Base-by-base conservation (phyloP, 2,113 vertebrate species). In the Larimichthys crocea region DNA sequence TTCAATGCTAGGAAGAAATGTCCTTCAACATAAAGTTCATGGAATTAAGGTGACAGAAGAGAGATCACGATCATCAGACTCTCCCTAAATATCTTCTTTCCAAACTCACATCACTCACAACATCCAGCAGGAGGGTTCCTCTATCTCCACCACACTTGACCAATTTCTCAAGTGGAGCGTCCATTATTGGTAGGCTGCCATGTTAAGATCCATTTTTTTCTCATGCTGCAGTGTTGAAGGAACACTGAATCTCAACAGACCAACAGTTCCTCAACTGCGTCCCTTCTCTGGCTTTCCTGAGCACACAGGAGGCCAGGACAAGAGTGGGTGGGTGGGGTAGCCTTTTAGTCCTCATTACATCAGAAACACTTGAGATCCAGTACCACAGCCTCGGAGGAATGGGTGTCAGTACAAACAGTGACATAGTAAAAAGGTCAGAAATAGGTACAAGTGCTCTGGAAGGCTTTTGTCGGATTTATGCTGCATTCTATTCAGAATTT, bases 11-110 rank as follows among this genome's bases (percentile, higher is more conserved):
- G 44, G 60, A 52, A 75, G 66, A 74, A 31, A 66, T 49, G 57
- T 82, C 84, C 63, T 87, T 87, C 70, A 75, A 79, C 70, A 63
- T 56, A 31, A 44, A 80, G 67, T 82, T 52, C 74, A 62, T 77
- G 85, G 64, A 71, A 74, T 84, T 82, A 82, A 88, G 89, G 84
- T 85, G 89, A 83, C 86, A 87, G 52, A 64, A 75, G 35, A 59
- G 42, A 79, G 65, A 66, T 15, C 31, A 26, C 6, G 1, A 40
- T 40, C 26, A 14, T 66, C 22, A 10, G 20, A 72, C 24, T 46
- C 35, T 79, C 62, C 72, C 57, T 44, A 70, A 73, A 73, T n/a
- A 56, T 74, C 63, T 59, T 78, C 42, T 60, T 79, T 84, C 59
- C 35, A 50, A 61, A n/a, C 68, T 66, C 59, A 74, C 65, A 44